Conservation (phyloP, 2,888 invertebrate species). For the Luperina testacea region DNA sequence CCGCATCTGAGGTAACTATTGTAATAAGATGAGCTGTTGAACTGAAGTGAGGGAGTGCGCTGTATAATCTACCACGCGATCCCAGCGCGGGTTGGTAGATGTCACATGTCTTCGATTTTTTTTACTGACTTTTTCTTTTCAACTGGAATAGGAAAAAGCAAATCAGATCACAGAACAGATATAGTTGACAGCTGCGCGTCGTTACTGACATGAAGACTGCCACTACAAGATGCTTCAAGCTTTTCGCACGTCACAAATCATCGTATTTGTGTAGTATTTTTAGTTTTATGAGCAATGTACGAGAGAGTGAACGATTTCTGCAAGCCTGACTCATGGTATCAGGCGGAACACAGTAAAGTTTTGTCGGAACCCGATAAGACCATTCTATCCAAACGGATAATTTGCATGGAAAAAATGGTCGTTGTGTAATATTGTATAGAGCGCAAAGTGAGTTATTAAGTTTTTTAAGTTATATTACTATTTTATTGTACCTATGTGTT, state of each 20-base stretch:
- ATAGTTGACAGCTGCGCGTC: not conserved
- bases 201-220: not conserved
- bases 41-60: no score
- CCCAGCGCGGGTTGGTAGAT: no score
- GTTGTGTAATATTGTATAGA: no score
- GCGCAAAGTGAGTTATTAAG: no score
- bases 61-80: no score
- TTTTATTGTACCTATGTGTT: no score
- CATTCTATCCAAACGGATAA: not conserved
- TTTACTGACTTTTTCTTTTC: no score
- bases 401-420: not conserved
- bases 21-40: not conserved
- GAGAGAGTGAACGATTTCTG: not conserved
- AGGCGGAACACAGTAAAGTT: not conserved
- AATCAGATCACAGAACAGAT: not conserved
- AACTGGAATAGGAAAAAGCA: no score
- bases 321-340: not conserved
- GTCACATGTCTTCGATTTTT: no score
- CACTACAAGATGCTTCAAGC: not conserved
- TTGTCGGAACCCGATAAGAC: not conserved
- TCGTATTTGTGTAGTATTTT: not conserved
- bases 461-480: no score
- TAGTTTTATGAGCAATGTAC: not conserved
- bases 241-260: not conserved
- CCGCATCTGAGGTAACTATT: conserved; percentile 93